A percentile compares a stretch with the other conserved stretches of the same genome.
phyloP scores from a whole-genome alignment of 2,113 vertebrate genomes.

The Danionella cerebrum region DNA sequence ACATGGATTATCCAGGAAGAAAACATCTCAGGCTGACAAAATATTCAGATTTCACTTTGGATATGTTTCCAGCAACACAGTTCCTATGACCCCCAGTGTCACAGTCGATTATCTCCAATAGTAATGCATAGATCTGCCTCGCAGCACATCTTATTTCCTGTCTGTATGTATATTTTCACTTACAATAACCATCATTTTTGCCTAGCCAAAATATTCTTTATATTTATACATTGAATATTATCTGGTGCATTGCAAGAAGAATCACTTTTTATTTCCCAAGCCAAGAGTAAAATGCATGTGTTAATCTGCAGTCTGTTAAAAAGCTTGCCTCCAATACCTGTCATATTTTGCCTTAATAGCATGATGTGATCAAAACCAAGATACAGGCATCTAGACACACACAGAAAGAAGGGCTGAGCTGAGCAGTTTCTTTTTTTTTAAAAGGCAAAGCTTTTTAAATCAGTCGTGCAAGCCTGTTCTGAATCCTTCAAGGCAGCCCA shows the following conservation, averaged over 20 bases:
- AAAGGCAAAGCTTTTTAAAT: conserved; percentile 45
- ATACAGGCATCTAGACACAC: conserved; percentile 53
- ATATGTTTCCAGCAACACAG: conserved; percentile 31
- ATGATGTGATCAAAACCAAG: conserved; percentile 59
- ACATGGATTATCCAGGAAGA: conserved; percentile 43
- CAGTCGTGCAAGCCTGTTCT: conserved; percentile 41
- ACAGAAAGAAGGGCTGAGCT: conserved; percentile 52
- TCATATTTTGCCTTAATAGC: conserved; percentile 52
- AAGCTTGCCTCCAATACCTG: conserved; percentile 50
- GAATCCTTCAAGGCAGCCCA: conserved; percentile 53
- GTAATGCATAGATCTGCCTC: background rate
- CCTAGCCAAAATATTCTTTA: background rate
- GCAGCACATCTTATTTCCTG: conserved; percentile 16
- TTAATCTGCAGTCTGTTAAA: conserved; percentile 54
- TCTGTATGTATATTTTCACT: background rate
- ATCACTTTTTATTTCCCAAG: background rate
- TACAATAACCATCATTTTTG: background rate
- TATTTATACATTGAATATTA: background rate
- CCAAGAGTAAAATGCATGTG: conserved; percentile 52
- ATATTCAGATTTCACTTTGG: conserved; percentile 47
- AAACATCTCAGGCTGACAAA: conserved; percentile 38
- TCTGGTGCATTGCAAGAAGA: background rate
- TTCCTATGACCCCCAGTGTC: conserved; percentile 35
- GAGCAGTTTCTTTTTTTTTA: conserved; percentile 52
- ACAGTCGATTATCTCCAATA: conserved; percentile 23